Percentiles rank a stretch among this genome's conserved stretches.
These are phyloP conservation scores for Drosophila parabipectinata DNA, from an alignment of 1,140 invertebrate genomes.

Conservation along the genomic window DNA sequence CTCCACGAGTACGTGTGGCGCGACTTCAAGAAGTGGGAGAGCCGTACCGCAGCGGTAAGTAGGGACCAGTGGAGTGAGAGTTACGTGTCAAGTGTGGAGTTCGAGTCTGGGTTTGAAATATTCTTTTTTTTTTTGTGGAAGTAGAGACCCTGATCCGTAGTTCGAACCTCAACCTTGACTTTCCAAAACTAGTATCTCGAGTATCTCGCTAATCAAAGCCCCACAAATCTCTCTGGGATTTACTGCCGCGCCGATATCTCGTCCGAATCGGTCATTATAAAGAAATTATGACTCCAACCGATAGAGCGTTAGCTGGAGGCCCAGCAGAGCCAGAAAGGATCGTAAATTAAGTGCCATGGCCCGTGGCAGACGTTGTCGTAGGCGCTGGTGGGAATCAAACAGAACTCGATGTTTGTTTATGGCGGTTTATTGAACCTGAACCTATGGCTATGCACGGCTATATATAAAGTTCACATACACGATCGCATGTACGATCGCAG, in stretches of 20 bases:
- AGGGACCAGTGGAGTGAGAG: background rate
- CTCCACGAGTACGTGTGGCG: conserved; percentile 88
- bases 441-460: conserved; percentile 38
- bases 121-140: too few relatives aligned
- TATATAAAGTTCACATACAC: conserved; percentile 1
- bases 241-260: background rate
- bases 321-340: conserved; percentile 5
- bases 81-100: background rate
- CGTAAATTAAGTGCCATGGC: conserved; percentile 23
- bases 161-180: background rate
- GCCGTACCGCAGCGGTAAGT: conserved; percentile 86
- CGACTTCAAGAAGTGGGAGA: conserved; percentile 86
- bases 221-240: background rate
- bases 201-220: background rate
- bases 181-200: background rate
- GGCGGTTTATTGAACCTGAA: conserved; percentile 72
- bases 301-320: background rate
- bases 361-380: conserved; percentile 34
- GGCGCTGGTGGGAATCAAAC: conserved; percentile 7
- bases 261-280: conserved; percentile 1
- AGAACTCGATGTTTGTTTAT: conserved; percentile 29
- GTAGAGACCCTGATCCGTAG: background rate
- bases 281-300: background rate
- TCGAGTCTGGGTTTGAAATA: too few relatives aligned
- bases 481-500: background rate